Base-by-base conservation (phyloP, 2,888 invertebrate species). In the Cenopis cana region DNA sequence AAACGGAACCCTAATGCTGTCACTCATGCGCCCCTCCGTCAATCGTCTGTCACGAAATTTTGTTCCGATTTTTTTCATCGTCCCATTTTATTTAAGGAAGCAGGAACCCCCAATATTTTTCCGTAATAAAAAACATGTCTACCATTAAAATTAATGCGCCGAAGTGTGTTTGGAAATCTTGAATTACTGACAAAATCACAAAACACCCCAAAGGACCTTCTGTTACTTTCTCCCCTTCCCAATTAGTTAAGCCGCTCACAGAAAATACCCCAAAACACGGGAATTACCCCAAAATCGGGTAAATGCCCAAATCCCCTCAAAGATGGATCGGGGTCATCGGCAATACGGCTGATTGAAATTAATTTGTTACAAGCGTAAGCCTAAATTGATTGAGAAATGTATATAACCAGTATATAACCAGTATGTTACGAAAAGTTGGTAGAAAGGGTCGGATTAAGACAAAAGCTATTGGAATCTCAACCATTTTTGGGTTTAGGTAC, bases 291-390 rank as follows among this genome's bases (percentile, higher is more conserved):
- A 38, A 64, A 52, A 64, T 52, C 38, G 59, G 70, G 65, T 59
- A 54, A 69, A 62, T 54, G 20, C 38, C 65, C 18, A 60, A 70
- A 70, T 70, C 70, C 70, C 70, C 59, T 52, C 65, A 71, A 71
- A 71, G 71, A 71, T 50, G 49, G 71, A 71, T 71, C 68, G 66
- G 66, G 70, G 70, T 60, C 60, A 71, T 66, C 54, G 55, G 60
- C 60, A 71, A 67, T 67, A 69, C 33, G 61, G 36, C 29, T 71
- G 66, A 71, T 71, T 71, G 66, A 71, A 67, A 71, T 71, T 71
- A 71, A 71, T 71, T 70, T 41, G 70, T 60, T 70, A 65, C 70
- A 41, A 41, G 59, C 59, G 59, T 60, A 59, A 65, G 65, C 59
- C 29, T 62, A 59, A 70, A 60, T 73, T 56, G 65, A 73, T 73